Conservation (phyloP, 2,888 invertebrate species). For the Vannuccia rotundouncinata region DNA sequence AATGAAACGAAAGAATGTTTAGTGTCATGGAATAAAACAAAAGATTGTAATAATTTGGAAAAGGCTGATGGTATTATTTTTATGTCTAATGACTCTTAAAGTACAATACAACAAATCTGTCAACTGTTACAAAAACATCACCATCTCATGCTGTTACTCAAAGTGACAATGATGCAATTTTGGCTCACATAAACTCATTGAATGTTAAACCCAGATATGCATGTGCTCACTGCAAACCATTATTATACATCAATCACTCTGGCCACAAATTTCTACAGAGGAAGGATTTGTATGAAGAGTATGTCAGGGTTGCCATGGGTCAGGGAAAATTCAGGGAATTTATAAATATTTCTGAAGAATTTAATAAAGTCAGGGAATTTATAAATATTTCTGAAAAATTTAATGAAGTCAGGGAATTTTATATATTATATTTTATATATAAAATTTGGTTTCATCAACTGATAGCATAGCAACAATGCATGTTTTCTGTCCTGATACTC, state of each 20-base stretch:
- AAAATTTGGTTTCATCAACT: conserved; percentile 19
- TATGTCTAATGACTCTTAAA: conserved; percentile 19
- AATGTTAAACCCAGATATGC: conserved; percentile 23
- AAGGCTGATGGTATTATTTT: conserved; percentile 23
- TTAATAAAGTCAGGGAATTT: no score
- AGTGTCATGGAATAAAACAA: conserved; percentile 26
- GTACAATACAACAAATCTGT: neutral
- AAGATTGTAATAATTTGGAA: conserved; percentile 6
- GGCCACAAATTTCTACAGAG: conserved; percentile 6
- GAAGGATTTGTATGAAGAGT: conserved; percentile 28
- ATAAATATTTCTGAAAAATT: no score
- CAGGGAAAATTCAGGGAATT: no score
- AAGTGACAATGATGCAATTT: conserved; percentile 27
- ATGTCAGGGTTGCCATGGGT: no score
- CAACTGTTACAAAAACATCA: conserved; percentile 13
- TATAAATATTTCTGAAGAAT: no score
- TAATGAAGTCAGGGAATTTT: no score
- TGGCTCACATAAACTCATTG: conserved; percentile 22
- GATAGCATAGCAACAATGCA: conserved; percentile 18
- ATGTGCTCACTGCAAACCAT: conserved; percentile 31
- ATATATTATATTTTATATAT: neutral
- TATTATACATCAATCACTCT: conserved; percentile 1
- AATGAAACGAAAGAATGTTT: conserved; percentile 7
- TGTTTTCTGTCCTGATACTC: neutral
- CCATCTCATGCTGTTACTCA: conserved; percentile 25